These are phyloP conservation scores for Malacosoma neustria DNA, from an alignment of 2,888 invertebrate species.

Conservation along the genomic window DNA sequence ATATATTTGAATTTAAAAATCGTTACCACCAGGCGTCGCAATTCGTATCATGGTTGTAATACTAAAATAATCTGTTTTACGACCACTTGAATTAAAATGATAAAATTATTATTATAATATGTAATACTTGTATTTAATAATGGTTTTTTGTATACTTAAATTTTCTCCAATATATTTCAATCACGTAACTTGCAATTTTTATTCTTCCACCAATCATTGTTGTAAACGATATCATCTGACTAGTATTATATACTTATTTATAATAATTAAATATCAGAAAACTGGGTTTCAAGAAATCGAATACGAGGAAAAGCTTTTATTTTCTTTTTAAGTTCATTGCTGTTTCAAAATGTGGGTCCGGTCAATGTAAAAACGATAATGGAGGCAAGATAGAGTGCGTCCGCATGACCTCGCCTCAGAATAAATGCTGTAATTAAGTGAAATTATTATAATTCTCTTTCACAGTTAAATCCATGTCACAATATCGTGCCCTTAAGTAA, in stretches of 20 bases:
- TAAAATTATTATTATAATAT: slow-evolving; percentile 43
- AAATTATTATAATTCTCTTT: slow-evolving; percentile 69
- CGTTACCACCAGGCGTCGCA: slow-evolving; percentile 2
- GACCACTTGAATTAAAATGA: slow-evolving; percentile 57
- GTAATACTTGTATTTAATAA: too few relatives aligned
- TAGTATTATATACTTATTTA: slow-evolving; percentile 7
- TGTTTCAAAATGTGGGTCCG: slow-evolving; percentile 25
- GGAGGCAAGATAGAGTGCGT: slow-evolving; percentile 43
- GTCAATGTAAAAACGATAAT: slow-evolving; percentile 33
- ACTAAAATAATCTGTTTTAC: slow-evolving; percentile 48
- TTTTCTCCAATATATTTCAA: slow-evolving; percentile 12
- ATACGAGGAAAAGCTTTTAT: slow-evolving; percentile 54
- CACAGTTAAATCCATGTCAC: slow-evolving; percentile 62
- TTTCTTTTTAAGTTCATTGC: slow-evolving; percentile 49
- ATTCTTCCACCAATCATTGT: slow-evolving; percentile 1
- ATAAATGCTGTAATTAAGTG: slow-evolving; percentile 70
- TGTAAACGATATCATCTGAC: slow-evolving; percentile 1
- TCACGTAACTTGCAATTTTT: background rate
- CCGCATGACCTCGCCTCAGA: slow-evolving; percentile 44
- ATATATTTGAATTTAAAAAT: slow-evolving; percentile 28
- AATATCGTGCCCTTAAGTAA: slow-evolving; percentile 51
- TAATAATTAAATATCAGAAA: slow-evolving; percentile 17
- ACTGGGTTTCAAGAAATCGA: slow-evolving; percentile 26
- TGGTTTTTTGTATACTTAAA: slow-evolving; percentile 22
- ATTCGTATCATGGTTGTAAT: slow-evolving; percentile 20